These are phyloP conservation scores for Telenomus remus DNA, from an alignment of 1,140 invertebrate species.

Conservation along the genomic window DNA sequence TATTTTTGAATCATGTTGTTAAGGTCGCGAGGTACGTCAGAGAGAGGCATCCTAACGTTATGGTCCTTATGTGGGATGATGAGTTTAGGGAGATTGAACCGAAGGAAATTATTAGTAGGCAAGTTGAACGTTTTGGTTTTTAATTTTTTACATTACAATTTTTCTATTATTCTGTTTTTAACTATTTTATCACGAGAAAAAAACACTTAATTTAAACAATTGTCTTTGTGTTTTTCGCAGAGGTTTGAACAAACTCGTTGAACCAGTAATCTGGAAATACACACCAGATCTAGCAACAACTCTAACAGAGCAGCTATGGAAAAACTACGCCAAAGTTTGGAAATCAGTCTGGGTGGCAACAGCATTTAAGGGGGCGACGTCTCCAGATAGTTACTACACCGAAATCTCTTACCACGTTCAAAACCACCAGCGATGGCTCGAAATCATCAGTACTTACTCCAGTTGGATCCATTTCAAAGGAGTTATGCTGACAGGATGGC, in stretches of 20 bases:
- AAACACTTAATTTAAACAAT: too few relatives aligned
- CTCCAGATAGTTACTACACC: constrained; percentile 81
- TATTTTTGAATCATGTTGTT: constrained; percentile 84
- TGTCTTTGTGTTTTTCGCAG: constrained; percentile 64
- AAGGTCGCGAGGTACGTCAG: constrained; percentile 79
- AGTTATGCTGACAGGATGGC: constrained; percentile 83
- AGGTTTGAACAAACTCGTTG: constrained; percentile 81
- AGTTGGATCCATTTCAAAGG: constrained; percentile 77
- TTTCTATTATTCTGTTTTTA: background rate
- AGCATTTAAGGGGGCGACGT: constrained; percentile 93
- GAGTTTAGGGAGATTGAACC: constrained; percentile 87
- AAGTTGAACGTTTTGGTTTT: background rate
- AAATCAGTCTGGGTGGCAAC: constrained; percentile 90
- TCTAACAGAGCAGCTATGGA: constrained; percentile 81
- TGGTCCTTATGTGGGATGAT: constrained; percentile 95
- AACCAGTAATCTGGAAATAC: constrained; percentile 90
- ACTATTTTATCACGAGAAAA: too few relatives aligned
- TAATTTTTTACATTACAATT: background rate
- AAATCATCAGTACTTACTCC: constrained; percentile 77
- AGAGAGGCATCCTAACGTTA: constrained; percentile 78
- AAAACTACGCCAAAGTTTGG: constrained; percentile 88
- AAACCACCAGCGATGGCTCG: constrained; percentile 84
- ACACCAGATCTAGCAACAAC: constrained; percentile 78
- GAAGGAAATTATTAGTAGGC: constrained; percentile 75
- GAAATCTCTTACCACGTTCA: constrained; percentile 79